Percentiles rank a stretch among this genome's conserved stretches.
Conservation (phyloP, 1,140 invertebrate species). For the Rhagoletis pomonella region DNA sequence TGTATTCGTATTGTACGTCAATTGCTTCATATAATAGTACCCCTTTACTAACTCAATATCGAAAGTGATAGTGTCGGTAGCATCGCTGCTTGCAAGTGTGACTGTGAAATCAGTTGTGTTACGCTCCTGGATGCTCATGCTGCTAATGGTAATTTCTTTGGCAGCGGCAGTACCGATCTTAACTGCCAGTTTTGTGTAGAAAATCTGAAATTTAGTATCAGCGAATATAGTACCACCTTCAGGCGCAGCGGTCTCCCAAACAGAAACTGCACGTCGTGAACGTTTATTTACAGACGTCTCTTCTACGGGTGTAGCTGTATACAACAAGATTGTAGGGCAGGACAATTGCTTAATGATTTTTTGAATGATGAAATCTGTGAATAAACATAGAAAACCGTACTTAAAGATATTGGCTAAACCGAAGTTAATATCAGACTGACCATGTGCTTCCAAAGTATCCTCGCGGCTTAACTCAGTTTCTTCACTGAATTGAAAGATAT, state of each 20-base stretch:
- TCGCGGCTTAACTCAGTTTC: slow-evolving; percentile 68
- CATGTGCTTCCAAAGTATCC: slow-evolving; percentile 74
- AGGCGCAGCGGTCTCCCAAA: slow-evolving; percentile 57
- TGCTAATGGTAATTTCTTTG: slow-evolving; percentile 51
- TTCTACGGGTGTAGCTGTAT: slow-evolving; percentile 63
- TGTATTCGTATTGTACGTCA: slow-evolving; percentile 56
- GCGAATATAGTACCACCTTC: slow-evolving; percentile 57
- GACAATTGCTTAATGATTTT: slow-evolving; percentile 64
- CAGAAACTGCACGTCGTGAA: slow-evolving; percentile 53
- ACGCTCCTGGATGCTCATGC: slow-evolving; percentile 58
- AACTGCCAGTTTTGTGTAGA: slow-evolving; percentile 56
- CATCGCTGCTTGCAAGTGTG: slow-evolving; percentile 7
- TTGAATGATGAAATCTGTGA: slow-evolving; percentile 71
- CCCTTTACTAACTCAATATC: slow-evolving; percentile 60
- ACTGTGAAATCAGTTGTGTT: slow-evolving; percentile 61
- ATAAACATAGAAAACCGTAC: slow-evolving; percentile 56
- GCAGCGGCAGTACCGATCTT: not conserved
- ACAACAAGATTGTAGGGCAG: slow-evolving; percentile 70
- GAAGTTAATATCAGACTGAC: slow-evolving; percentile 64
- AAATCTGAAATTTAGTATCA: slow-evolving; percentile 63
- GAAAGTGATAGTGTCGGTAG: slow-evolving; percentile 61
- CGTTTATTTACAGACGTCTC: slow-evolving; percentile 61
- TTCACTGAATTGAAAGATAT: slow-evolving; percentile 74
- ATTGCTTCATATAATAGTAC: slow-evolving; percentile 65
- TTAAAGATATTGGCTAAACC: not conserved